Evolutionary conservation across 2,888 invertebrate genomes (phyloP), one percentile per base, ranked within the genome.

Genomic region (Glyphotaelius pellucidus): DNA sequence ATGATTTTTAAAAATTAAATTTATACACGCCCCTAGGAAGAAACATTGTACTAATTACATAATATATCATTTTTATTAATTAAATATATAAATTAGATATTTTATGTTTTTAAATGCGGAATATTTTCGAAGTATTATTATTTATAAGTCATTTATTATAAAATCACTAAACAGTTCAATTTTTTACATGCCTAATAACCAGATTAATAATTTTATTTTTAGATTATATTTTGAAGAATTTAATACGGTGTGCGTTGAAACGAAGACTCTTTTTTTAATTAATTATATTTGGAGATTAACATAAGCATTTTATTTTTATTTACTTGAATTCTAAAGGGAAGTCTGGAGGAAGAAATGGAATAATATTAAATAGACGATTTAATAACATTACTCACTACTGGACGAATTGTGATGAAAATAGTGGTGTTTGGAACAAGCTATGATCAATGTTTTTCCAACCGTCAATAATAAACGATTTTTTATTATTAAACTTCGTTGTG

Each of bases 321-420:
- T 86, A 86, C 14, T 86, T 35, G 42, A 88, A 52, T 52, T 88
- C 35, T 67, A 67, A 30, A 38, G 35, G 88, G 88, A 88, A 88
- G 88, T 88, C 31, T 88, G 31, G 9, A 67, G 88, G 88, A 88
- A 88, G 88, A 88, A 88, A 88, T 88, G 88, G 88, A 88, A 79
- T 88, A 88, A 32, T 52, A 30, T 88, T 86, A n/a, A 47, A 47
- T 86, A 86, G 38, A 42, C 86, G 11, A 83, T 83, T 86, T n/a
- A 30, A 30, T 30, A 67, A 88, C 88, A 88, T 35, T 88, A 52
- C 31, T 32, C 52, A 67, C 88, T 88, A 88, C 67, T 88, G 88
- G 88, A 88, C 88, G 88, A 88, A 88, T 67, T 47, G 52, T 88
- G 86, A 42, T n/a, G 35, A 35, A 42, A 86, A 86, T 42, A 30